Evolutionary conservation across 2,113 vertebrate genomes (phyloP).

Genomic region (Carollia perspicillata): DNA sequence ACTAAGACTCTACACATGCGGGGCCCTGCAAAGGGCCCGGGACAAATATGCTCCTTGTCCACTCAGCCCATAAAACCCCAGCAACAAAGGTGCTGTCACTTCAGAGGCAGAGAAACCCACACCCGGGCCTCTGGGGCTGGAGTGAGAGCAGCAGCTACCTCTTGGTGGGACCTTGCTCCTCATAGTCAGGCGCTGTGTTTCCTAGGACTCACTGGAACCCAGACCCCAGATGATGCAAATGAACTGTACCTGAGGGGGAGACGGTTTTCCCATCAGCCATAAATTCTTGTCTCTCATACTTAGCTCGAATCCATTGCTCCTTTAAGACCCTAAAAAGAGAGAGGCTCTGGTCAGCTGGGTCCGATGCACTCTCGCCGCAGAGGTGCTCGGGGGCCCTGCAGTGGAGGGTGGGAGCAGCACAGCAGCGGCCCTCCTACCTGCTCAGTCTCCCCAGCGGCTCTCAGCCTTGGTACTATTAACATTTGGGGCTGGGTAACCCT

Average conservation of each 20-base stretch:
- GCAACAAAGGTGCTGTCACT: neutral
- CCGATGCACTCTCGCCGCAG: neutral
- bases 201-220: neutral
- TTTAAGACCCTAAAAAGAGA: slow-evolving; percentile 85
- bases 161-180: neutral
- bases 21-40: neutral
- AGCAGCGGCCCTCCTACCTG: neutral
- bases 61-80: neutral
- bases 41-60: neutral
- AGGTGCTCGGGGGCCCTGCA: neutral
- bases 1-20: neutral
- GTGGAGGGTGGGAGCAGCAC: neutral
- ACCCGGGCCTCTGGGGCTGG: neutral
- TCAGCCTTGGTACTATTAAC: neutral
- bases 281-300: slow-evolving; percentile 93
- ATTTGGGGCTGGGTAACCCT: neutral
- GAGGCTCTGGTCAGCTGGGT: slow-evolving; percentile 55
- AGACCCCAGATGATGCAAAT: neutral
- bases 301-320: slow-evolving; percentile 95
- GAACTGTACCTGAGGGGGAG: slow-evolving; percentile 85
- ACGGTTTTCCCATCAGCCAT: slow-evolving; percentile 81
- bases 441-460: neutral
- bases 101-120: neutral
- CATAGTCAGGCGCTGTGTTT: neutral
- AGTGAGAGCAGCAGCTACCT: neutral